phyloP scores from a whole-genome alignment of 1,140 invertebrate species.

The Neotoxoptera formosana region DNA sequence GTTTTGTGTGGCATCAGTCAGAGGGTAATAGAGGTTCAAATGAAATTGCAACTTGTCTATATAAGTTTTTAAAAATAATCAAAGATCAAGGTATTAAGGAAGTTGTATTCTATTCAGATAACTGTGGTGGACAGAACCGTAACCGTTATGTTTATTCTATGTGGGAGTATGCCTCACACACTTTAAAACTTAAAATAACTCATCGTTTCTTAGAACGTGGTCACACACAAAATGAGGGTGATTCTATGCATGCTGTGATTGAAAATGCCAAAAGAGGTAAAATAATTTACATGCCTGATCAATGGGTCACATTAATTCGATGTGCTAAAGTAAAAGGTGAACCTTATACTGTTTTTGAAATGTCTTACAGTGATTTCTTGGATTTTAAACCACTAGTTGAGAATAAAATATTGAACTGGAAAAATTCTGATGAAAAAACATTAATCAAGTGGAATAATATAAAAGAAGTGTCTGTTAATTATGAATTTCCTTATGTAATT shows the following conservation, averaged over 20 bases:
- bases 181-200: background rate
- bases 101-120: background rate
- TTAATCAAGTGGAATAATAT: constrained; percentile 20
- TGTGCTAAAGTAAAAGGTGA: background rate
- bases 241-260: background rate
- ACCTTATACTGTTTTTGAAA: background rate
- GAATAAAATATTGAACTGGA: background rate
- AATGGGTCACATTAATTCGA: background rate
- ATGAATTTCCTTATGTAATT: no score
- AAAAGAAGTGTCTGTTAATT: constrained; percentile 12
- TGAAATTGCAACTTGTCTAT: background rate
- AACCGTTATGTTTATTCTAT: background rate
- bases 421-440: constrained; percentile 12
- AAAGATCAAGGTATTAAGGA: background rate
- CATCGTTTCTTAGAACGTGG: background rate
- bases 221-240: background rate
- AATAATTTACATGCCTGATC: background rate
- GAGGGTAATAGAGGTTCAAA: background rate
- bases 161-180: background rate
- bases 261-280: background rate
- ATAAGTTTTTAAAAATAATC: background rate
- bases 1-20: background rate
- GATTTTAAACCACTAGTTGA: background rate
- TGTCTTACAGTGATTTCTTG: background rate
- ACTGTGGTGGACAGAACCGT: background rate